These are phyloP conservation scores for Bombus ignitus DNA, from an alignment of 1,140 invertebrate species.

Conservation along the genomic window DNA sequence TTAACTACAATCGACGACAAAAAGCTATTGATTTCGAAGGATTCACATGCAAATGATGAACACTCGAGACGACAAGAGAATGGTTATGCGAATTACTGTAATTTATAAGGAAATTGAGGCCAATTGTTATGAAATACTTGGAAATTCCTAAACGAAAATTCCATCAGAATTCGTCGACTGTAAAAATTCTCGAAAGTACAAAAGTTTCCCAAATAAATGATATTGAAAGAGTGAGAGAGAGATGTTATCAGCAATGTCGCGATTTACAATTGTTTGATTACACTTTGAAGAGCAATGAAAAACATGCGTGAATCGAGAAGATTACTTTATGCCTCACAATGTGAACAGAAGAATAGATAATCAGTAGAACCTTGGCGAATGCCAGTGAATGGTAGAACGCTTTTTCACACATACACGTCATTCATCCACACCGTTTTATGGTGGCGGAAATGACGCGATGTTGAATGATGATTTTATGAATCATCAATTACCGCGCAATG, in stretches of 20 bases:
- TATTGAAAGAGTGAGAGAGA: not conserved
- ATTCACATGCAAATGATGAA: not conserved
- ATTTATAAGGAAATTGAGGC: not conserved
- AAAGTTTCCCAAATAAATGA: not conserved
- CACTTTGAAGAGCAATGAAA: not conserved
- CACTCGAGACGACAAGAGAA: not conserved
- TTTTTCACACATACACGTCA: constrained; percentile 12
- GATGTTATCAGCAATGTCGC: no score
- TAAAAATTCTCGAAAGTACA: not conserved
- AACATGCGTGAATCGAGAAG: not conserved
- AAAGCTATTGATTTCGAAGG: not conserved
- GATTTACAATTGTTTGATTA: no score
- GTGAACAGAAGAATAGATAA: not conserved
- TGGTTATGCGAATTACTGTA: not conserved
- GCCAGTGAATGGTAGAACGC: not conserved
- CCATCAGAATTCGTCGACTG: not conserved
- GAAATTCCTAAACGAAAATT: no score
- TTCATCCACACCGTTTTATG: not conserved
- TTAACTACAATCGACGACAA: not conserved
- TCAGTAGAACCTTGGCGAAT: constrained; percentile 21
- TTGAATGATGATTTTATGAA: constrained; percentile 8
- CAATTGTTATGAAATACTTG: not conserved
- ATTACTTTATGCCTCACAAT: not conserved
- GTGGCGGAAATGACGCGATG: constrained; percentile 4
- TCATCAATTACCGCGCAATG: constrained; percentile 1